Base-by-base conservation (phyloP, 2,888 invertebrate species). In the Scaptomyza reducta region DNA sequence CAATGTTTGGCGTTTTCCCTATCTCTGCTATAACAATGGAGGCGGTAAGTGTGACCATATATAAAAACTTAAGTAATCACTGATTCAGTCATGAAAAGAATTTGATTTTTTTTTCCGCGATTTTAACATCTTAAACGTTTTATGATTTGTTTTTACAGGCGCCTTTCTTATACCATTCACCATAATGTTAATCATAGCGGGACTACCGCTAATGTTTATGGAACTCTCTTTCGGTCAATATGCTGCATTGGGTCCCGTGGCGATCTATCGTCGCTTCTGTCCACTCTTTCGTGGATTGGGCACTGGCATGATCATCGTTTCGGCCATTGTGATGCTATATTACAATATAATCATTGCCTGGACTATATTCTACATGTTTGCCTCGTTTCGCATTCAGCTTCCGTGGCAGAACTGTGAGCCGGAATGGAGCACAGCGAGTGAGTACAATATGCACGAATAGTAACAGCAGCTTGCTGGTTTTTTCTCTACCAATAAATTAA, bases 171-270 rank as follows among this genome's bases (percentile, higher is more conserved):
- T 97, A 89, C 97, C 97, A 10, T 97, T 96, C 90, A 94, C 95
- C 62, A 93, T 96, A 67, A 95, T 96, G 95, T 93, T 97, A 72
- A 93, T 96, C 78, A 94, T 96, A 79, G 96, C 95, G 57, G 96
- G 96, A 7, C 92, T 96, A 57, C 96, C 96, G 27, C 93, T 96
- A 7, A 95, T 96, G 94, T 96, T 96, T 87, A 95, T 96, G 95
- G 96, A 97, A 90, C 92, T 96, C n/a, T 94, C 96, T 0, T 94
- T 97, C 70, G 97, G 97, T 0, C 97, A 97, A 90, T 97, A 95
- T 89, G 96, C 96, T 29, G 95, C 95, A 5, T 90, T 95, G 57
- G 95, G 95, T 10, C 96, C 96, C 0, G 95, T 96, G 14, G 95
- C 95, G 14, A 95, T 96, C 49, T 97, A 96, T 93, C 94, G 95